Evolutionary conservation across 2,888 invertebrate genomes (phyloP).

Genomic region (Fabriciana adippe): DNA sequence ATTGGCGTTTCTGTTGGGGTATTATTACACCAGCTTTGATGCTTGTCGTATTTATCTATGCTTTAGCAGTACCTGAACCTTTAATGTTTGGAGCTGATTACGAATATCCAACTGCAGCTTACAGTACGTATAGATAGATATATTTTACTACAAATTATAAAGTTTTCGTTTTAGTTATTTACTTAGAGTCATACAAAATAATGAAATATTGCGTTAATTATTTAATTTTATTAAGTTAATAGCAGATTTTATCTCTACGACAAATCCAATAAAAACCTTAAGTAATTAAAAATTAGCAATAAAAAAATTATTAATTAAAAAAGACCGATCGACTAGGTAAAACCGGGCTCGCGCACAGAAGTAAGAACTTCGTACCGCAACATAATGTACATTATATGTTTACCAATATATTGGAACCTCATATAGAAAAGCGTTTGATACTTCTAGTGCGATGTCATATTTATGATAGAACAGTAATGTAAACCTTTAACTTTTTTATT

Average conservation of each 20-base stretch:
- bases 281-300: no score
- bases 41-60: slow-evolving; percentile 87
- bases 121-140: background rate
- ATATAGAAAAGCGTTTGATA: no score
- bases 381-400: no score
- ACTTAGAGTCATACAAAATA: background rate
- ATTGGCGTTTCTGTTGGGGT: slow-evolving; percentile 92
- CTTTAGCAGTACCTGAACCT: slow-evolving; percentile 57
- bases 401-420: no score
- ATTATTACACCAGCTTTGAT: slow-evolving; percentile 87
- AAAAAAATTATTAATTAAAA: no score
- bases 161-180: background rate
- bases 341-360: no score
- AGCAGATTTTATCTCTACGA: no score
- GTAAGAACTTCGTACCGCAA: no score
- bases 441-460: no score
- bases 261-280: background rate
- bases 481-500: no score
- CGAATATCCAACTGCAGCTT: slow-evolving; percentile 4
- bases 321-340: no score
- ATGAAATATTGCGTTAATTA: background rate
- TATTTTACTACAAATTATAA: slow-evolving; percentile 16
- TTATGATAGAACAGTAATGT: no score
- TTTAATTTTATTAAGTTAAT: background rate
- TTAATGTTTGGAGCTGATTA: slow-evolving; percentile 8